Base-by-base conservation (phyloP, 64 coral and sea anemone species). In the Montipora cactus region DNA sequence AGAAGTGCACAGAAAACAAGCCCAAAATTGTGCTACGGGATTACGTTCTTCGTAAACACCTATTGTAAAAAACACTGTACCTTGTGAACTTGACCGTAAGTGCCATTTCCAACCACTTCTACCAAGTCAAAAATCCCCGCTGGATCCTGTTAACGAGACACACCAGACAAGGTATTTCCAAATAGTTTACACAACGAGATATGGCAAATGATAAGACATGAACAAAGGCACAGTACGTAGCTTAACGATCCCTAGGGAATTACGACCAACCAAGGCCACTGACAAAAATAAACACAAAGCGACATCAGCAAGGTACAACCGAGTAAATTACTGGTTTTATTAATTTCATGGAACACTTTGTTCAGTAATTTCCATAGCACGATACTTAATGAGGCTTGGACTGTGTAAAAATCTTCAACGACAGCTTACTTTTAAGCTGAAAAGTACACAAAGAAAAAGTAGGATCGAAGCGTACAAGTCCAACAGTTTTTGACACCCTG, bases 21-120 rank as follows among this genome's bases (percentile, higher is more conserved):
- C 21, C 16, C 23, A 3, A 11, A 44, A 64, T 59, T 59, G 22
- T 44, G 44, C 12, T 68, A 16, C 8, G 12, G 0, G 18, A 68
- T 16, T 84, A 14, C 7, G 13, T 19, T 19, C 8, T 45, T 25
- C 8, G 25, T 25, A 84, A 8, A 47, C 7, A 4, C 61, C 10
- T 81, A 64, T 49, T 67, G 5, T 68, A 2, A 47, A 46, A 37
- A 11, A 61, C 37, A 4, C n/a, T 44, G 16, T 92, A 99, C 98
- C 98, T 99, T 99, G 14, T 99, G 98, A 66, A 99, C 98, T 57
- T 99, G 98, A 3, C 98, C 98, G 62, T 99, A 99, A 8, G 95
- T 99, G 79, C 98, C 98, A 96, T 99, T 99, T 8, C 98, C 98
- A 66, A 99, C 98, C 7, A 99, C 98, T 96, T 99, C 98, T 0